Evolutionary conservation across 2,113 vertebrate genomes (phyloP).

Genomic region (Microtus richardsoni): DNA sequence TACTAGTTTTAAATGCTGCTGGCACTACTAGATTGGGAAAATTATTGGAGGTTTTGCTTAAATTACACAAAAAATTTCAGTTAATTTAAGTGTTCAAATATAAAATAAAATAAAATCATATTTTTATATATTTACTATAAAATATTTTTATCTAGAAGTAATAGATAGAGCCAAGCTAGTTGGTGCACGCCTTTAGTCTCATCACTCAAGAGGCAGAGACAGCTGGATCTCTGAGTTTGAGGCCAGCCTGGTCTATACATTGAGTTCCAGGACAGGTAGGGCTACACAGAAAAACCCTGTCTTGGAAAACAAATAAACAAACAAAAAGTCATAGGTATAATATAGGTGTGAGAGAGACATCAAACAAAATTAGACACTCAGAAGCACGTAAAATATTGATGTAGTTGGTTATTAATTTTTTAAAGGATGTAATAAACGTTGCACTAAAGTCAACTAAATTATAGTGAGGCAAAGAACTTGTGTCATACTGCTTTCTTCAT

Average conservation of each 20-base stretch:
- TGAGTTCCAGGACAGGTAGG: not conserved
- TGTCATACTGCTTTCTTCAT: conserved; percentile 40
- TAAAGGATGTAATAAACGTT: not conserved
- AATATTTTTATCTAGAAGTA: not conserved
- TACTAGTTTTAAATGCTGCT: conserved; percentile 43
- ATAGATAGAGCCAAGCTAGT: too few relatives aligned
- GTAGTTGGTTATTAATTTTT: conserved; percentile 21
- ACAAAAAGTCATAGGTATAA: not conserved
- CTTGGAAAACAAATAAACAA: not conserved
- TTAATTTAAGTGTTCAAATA: conserved; percentile 44
- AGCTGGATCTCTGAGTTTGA: not conserved
- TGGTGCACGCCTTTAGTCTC: not conserved
- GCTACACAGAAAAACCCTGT: not conserved
- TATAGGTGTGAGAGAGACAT: not conserved
- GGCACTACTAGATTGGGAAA: not conserved
- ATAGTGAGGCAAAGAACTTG: not conserved
- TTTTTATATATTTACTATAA: not conserved
- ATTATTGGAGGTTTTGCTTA: conserved; percentile 18
- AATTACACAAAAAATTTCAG: conserved; percentile 32
- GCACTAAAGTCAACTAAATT: conserved; percentile 32
- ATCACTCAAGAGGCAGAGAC: not conserved
- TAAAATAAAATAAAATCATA: conserved; percentile 10
- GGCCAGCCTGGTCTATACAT: not conserved
- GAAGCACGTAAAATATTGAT: conserved; percentile 43
- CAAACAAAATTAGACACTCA: not conserved